Evolutionary conservation across 2,888 invertebrate species (phyloP).

Genomic region (Caenorhabditis doughertyi): DNA sequence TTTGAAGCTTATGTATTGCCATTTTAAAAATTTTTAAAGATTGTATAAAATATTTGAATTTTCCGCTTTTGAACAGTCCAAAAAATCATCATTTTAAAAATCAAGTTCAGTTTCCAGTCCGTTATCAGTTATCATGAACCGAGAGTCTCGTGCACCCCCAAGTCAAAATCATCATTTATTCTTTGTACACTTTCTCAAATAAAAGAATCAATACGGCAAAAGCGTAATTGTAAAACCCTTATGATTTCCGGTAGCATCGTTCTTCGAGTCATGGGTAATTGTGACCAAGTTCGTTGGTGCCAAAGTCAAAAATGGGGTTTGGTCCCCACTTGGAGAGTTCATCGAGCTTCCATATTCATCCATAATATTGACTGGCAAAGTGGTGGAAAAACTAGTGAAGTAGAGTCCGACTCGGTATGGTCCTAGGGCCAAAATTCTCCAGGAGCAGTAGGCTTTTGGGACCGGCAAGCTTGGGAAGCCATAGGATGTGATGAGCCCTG

Average conservation of each 20-base stretch:
- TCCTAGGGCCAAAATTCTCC: not conserved
- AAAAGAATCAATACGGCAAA: not conserved
- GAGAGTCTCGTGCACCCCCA: no score
- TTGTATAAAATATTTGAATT: no score
- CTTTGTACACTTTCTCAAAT: no score
- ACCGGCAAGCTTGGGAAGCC: conserved; percentile 8
- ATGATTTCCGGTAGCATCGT: not conserved
- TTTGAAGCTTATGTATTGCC: conserved; percentile 13
- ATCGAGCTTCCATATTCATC: not conserved
- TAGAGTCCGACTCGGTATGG: conserved; percentile 35
- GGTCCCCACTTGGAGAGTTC: not conserved
- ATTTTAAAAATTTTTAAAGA: not conserved
- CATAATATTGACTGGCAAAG: not conserved
- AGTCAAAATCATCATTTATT: no score
- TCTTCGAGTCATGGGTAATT: not conserved
- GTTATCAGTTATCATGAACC: no score
- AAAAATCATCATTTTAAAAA: no score
- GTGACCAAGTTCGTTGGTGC: not conserved
- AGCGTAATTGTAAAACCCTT: not conserved
- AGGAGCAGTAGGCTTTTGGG: conserved; percentile 18
- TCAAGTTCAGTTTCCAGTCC: no score
- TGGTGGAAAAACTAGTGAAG: conserved; percentile 14
- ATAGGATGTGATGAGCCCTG: conserved; percentile 25
- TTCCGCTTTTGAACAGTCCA: not conserved
- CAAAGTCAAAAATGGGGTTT: not conserved